phyloP scores from a whole-genome alignment of 2,888 invertebrate species.

The Leptinotarsa peninsularis region DNA sequence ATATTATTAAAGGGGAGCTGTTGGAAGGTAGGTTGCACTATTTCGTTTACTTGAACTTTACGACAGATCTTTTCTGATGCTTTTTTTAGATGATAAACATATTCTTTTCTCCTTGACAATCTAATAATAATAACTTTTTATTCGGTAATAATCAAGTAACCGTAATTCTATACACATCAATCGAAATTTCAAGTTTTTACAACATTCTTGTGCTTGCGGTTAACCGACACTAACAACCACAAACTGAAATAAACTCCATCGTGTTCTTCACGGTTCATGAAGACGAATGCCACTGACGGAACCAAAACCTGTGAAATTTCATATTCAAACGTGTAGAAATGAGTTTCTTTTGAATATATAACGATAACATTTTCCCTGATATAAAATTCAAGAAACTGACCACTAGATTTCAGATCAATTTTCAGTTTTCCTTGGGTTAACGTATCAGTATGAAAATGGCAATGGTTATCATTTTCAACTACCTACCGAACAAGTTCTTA shows the following conservation, averaged over 20 bases:
- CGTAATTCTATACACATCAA: background rate
- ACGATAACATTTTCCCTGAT: no score
- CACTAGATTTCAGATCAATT: no score
- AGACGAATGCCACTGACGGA: constrained; percentile 55
- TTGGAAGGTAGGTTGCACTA: no score
- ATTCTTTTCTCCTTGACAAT: background rate
- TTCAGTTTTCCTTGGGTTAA: no score
- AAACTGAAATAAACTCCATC: constrained; percentile 54
- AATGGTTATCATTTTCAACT: no score
- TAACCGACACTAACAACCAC: constrained; percentile 56
- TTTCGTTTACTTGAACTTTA: no score
- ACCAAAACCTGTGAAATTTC: constrained; percentile 27
- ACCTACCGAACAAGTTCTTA: no score
- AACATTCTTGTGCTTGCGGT: constrained; percentile 56
- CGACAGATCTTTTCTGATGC: no score
- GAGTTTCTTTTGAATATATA: background rate
- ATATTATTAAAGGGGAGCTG: no score
- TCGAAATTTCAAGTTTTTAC: constrained; percentile 39
- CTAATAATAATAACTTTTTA: background rate
- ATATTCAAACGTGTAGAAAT: background rate
- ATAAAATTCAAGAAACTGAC: no score
- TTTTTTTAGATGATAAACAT: background rate
- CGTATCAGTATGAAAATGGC: no score
- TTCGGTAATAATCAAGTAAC: background rate
- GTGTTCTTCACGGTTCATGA: constrained; percentile 57